Base-by-base conservation (phyloP, 2,797 vertebrate species). In the Lacerta bilineata region DNA sequence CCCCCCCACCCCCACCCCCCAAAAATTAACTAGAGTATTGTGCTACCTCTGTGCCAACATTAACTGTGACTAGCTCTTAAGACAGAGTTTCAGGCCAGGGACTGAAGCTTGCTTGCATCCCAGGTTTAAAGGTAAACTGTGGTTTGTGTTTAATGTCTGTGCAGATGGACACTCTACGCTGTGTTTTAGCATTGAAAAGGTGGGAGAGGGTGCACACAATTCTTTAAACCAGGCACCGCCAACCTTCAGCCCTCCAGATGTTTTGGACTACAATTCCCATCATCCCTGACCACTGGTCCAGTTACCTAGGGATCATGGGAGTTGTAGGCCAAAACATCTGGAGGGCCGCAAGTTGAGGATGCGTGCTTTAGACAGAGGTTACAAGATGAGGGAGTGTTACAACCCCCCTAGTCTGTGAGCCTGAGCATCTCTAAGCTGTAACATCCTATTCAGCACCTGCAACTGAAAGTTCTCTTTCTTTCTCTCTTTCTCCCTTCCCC, bases 391-490 rank as follows among this genome's bases (percentile, higher is more conserved):
- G 41, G 39, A 36, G 8, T 3, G 8, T 29, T 72, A 4, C 36
- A 5, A n/a, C 9, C 6, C 1, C 18, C 3, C 33, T 41, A 11
- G 39, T 66, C 23, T 15, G 27, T 0, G n/a, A 2, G 0, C 36
- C 18, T 77, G 80, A 43, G n/a, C 87, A n/a, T 46, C 15, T 75
- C 9, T 10, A 50, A 43, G 59, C n/a, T 43, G 83, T 79, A 72
- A 20, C 83, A 91, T 83, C 0, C 71, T 0, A 1, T 91, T 68
- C 25, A 79, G 71, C 18, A 1, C 2, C 23, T 92, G 87, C 59
- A 83, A 91, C 6, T 96, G 91, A 96, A 91, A 74, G 36, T 59
- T 86, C 18, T n/a, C 83, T 94, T 82, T 94, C 66, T 27, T 76
- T 92, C 74, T 66, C 4, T 78, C 41, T 82, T 25, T 29, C 39